Percentiles rank a stretch among this genome's conserved stretches.
Conservation (phyloP, 2,113 vertebrate genomes). For the Carassius gibelio region DNA sequence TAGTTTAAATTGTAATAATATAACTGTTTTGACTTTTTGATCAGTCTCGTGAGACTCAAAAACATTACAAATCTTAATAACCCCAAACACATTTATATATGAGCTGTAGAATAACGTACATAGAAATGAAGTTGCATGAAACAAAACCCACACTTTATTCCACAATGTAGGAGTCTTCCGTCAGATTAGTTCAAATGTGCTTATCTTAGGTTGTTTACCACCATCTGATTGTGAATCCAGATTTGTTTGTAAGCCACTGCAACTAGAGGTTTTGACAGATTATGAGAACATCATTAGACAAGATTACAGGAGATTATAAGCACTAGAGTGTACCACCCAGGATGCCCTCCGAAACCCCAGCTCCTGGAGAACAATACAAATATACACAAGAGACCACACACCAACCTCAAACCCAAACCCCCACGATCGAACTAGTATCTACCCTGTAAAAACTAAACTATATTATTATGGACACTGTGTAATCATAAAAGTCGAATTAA, state of each 20-base stretch:
- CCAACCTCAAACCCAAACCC: constrained; percentile 24
- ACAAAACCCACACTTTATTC: background rate
- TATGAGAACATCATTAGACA: constrained; percentile 66
- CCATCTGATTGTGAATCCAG: constrained; percentile 39
- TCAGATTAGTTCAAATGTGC: constrained; percentile 39
- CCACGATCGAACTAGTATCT: constrained; percentile 31
- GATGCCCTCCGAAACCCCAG: constrained; percentile 39
- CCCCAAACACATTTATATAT: background rate
- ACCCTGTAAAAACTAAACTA: background rate
- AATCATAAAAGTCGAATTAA: background rate
- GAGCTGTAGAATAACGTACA: background rate
- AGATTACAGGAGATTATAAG: constrained; percentile 70
- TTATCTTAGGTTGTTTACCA: constrained; percentile 44
- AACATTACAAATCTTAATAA: background rate
- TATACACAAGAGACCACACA: constrained; percentile 48
- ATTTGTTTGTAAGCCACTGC: constrained; percentile 59
- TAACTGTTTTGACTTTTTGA: background rate
- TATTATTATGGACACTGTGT: background rate
- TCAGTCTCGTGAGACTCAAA: background rate
- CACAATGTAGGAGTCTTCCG: constrained; percentile 2
- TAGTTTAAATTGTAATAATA: background rate
- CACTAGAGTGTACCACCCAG: constrained; percentile 47
- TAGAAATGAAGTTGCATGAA: background rate
- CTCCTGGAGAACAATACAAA: constrained; percentile 48
- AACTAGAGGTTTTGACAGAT: constrained; percentile 45